Base-by-base conservation (phyloP, 2,888 invertebrate genomes). In the Andrena bicolor region DNA sequence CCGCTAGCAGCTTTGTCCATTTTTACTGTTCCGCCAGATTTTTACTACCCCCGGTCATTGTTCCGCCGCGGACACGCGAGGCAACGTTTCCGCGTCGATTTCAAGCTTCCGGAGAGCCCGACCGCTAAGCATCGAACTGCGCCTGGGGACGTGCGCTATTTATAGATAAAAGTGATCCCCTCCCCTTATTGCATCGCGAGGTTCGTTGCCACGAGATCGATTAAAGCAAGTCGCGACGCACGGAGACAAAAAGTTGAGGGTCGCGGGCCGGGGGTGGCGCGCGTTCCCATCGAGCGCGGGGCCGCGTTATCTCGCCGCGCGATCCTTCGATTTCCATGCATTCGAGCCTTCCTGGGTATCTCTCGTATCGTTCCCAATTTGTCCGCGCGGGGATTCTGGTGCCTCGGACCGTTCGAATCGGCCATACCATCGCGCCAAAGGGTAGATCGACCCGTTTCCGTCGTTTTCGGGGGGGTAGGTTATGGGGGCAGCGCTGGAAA, bases 311-410 rank as follows among this genome's bases (percentile, higher is more conserved):
- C 71, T 76, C 26, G 32, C 26, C 20, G 56, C 48, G 72, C 16
- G 58, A 81, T 81, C 75, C 60, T 68, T 78, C 32, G 78, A 66
- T 79, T 82, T 71, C 51, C 32, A 65, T 53, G 70, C 41, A 56
- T 49, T 64, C 23, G 35, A 41, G 26, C 10, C 48, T 49, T 56
- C 26, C 10, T 10, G 10, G 58, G 53, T 74, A 80, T 84, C 79
- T 23, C 30, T 63, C 51, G 65, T 28, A 28, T 77, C 81, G 78
- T 84, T 82, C 70, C 75, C 83, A 84, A 83, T 83, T 84, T 86
- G 82, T 80, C 76, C 83, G 51, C 70, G 65, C 53, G 20, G 51
- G 49, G 49, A 60, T 86, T 64, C 58, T 65, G 60, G 26, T 56
- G 82, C 82, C 78, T 81, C 77, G 64, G 86, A 80, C 80, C 79